A percentile compares a stretch with the other conserved stretches of the same genome.
phyloP scores from a whole-genome alignment of 1,140 invertebrate genomes.

The Phymastichus coffea region DNA sequence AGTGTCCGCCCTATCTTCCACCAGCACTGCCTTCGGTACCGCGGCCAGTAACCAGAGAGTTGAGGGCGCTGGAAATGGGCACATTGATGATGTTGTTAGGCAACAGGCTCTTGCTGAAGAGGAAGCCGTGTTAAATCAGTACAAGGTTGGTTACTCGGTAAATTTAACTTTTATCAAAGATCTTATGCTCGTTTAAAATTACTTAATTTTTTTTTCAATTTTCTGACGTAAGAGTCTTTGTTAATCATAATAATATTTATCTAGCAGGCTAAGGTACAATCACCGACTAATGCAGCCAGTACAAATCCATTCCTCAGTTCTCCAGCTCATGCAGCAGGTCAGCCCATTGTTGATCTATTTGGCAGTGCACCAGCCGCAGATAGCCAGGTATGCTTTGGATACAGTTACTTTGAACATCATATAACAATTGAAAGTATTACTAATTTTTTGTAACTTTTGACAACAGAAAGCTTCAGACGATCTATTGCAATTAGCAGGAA shows the following conservation, averaged over 20 bases:
- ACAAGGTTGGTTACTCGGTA: too few relatives aligned
- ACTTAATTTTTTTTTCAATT: too few relatives aligned
- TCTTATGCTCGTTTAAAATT: too few relatives aligned
- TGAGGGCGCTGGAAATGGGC: conserved; percentile 68
- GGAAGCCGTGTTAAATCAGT: conserved; percentile 91
- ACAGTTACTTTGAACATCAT: too few relatives aligned
- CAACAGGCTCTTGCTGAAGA: conserved; percentile 91
- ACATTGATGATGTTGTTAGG: conserved; percentile 81
- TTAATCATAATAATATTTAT: background rate
- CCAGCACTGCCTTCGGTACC: conserved; percentile 82
- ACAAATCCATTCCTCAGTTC: conserved; percentile 86
- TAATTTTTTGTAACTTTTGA: too few relatives aligned
- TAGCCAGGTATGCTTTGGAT: too few relatives aligned
- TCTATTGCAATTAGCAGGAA: conserved; percentile 78
- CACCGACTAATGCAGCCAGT: conserved; percentile 66
- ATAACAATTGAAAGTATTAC: too few relatives aligned
- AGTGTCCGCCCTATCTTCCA: conserved; percentile 85
- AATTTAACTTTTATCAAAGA: too few relatives aligned
- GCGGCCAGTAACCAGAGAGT: conserved; percentile 74
- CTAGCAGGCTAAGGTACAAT: conserved; percentile 74
- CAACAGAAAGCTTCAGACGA: conserved; percentile 82
- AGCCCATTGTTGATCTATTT: conserved; percentile 80
- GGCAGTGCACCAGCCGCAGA: conserved; percentile 57
- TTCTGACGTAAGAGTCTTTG: background rate
- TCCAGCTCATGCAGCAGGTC: conserved; percentile 55